Evolutionary conservation across 1,140 invertebrate genomes (phyloP), one percentile per base, ranked within the genome.

Genomic region (Pomacea maculata): DNA sequence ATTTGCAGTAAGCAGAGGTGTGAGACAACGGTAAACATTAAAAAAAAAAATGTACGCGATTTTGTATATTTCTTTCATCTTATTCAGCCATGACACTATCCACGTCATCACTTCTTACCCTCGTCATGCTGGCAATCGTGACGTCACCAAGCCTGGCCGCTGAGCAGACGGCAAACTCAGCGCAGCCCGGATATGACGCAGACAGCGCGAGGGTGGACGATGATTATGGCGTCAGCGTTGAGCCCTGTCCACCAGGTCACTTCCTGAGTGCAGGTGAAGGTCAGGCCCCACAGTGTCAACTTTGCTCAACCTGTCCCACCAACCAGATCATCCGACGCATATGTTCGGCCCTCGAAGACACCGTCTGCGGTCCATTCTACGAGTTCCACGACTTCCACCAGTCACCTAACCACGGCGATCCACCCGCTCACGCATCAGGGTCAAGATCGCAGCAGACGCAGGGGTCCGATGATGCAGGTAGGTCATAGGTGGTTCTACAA

Each of bases 381-480:
- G 83, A 83, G 67, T 83, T 83, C 73, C 57, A 81, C 54, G 55
- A 57, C 19, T 84, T 82, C 74, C 73, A 70, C 19, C 83, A 83
- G 75, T 75, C 75, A 0, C 61, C 71, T 45, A 19, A 14, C 12
- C 45, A 55, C 14, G 76, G 21, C 5, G 67, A 12, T 11, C 21
- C 21, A 12, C 67, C 57, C 57, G 57, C 57, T 8, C 57, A 61
- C 11, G 57, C 11, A 1, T 9, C 57, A 61, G 15, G 57, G 67
- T 68, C 67, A 68, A 8, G 19, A 8, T 10, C 67, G 19, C 67
- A 21, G 29, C 67, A 68, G 8, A 10, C 8, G 67, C 21, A 34
- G 10, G 67, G 19, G 11, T 11, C 67, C 21, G n/a, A n/a, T 34
- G 11, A 11, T 15, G 2, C 6, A 70, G 67, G 67, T 70, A 12